Percentiles rank a stretch among this genome's conserved stretches.
These are phyloP conservation scores for Halichondria panicea DNA, from an alignment of 37 sponge, comb jelly and placozoan species.

Conservation along the genomic window DNA sequence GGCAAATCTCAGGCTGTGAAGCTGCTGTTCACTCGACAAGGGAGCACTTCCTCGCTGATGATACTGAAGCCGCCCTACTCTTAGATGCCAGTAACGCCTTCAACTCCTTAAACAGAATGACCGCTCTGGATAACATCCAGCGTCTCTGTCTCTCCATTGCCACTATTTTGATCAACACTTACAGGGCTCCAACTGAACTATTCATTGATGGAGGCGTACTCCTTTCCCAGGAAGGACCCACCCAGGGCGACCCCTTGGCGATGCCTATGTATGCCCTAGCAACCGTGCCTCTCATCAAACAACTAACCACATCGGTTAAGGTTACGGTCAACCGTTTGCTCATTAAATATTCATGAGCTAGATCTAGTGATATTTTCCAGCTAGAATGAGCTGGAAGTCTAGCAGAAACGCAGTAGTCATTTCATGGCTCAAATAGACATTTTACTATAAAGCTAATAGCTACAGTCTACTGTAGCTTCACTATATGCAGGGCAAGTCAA, in stretches of 20 bases:
- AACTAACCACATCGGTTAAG: neutral
- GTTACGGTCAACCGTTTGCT: too few relatives aligned
- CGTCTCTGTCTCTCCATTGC: conserved; percentile 37
- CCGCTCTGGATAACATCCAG: conserved; percentile 47
- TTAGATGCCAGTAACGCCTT: conserved; percentile 24
- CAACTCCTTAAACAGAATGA: conserved; percentile 52
- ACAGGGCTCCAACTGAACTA: conserved; percentile 30
- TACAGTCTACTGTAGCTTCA: too few relatives aligned
- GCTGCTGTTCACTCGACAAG: conserved; percentile 7
- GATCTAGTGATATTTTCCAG: too few relatives aligned
- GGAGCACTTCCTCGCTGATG: neutral
- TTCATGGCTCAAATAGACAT: too few relatives aligned
- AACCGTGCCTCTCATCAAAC: conserved; percentile 34
- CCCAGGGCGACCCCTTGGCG: conserved; percentile 61
- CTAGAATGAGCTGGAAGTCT: too few relatives aligned
- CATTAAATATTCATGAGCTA: too few relatives aligned
- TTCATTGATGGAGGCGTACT: conserved; percentile 48
- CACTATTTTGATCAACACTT: conserved; percentile 38
- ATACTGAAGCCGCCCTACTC: conserved; percentile 15
- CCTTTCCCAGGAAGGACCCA: conserved; percentile 50
- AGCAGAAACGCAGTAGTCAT: too few relatives aligned
- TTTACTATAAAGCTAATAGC: neutral
- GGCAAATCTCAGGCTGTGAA: conserved; percentile 5
- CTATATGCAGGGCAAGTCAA: too few relatives aligned
- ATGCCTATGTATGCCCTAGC: conserved; percentile 63